Percentiles rank a stretch among this genome's conserved stretches.
Conservation (phyloP, 2,888 invertebrate species). For the Dendrolimus pini region DNA sequence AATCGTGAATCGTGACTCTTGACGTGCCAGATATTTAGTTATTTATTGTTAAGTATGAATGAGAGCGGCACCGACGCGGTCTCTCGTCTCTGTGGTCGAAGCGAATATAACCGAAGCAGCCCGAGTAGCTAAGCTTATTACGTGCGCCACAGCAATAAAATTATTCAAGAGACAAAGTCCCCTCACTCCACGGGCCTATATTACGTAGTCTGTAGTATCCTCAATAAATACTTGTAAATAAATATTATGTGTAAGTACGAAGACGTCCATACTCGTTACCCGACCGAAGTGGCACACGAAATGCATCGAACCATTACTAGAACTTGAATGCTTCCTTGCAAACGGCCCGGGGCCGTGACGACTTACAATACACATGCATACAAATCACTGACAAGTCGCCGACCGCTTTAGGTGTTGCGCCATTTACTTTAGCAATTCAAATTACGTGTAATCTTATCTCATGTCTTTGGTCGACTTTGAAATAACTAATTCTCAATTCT, state of each 20-base stretch:
- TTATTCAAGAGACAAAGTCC: too few species aligned
- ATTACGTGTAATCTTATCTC: slow-evolving; percentile 8
- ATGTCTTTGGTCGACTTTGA: background rate
- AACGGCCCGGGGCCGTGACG: background rate
- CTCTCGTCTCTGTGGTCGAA: slow-evolving; percentile 14
- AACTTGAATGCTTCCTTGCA: background rate
- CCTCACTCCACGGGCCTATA: too few species aligned
- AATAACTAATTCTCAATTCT: slow-evolving; percentile 4
- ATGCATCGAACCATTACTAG: slow-evolving; percentile 14
- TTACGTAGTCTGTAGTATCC: too few species aligned
- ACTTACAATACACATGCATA: background rate
- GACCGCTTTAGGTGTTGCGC: slow-evolving; percentile 1
- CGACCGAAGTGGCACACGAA: too few species aligned
- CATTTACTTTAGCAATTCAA: slow-evolving; percentile 19
- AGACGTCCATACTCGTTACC: too few species aligned
- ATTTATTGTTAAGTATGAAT: slow-evolving; percentile 18
- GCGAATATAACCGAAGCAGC: slow-evolving; percentile 23
- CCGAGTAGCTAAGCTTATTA: background rate
- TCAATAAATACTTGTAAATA: too few species aligned
- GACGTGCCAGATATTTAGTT: background rate
- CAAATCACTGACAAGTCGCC: slow-evolving; percentile 1
- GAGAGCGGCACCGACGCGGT: slow-evolving; percentile 22
- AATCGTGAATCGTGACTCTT: background rate
- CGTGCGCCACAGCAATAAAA: too few species aligned
- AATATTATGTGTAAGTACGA: too few species aligned